A percentile compares a stretch with the other conserved stretches of the same genome.
phyloP scores from a whole-genome alignment of 2,888 invertebrate species.

The Epinotia brunnichana region DNA sequence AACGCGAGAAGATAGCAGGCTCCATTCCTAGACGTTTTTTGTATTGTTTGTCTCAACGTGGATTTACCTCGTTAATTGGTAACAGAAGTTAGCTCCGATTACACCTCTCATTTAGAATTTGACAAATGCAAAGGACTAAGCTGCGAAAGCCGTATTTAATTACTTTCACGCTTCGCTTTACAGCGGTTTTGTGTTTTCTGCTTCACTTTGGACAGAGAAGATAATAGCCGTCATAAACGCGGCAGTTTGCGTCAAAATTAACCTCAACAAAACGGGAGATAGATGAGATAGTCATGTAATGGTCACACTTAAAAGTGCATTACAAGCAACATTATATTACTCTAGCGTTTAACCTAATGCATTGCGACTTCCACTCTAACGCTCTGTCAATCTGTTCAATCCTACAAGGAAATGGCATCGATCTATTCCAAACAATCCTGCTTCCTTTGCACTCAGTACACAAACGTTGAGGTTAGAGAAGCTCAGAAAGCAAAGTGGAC shows the following conservation, averaged over 20 bases:
- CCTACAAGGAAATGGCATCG: conserved; percentile 41
- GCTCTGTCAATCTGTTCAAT: conserved; percentile 38
- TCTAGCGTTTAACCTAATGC: conserved; percentile 13
- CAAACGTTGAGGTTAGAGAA: conserved; percentile 15
- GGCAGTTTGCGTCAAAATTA: conserved; percentile 6
- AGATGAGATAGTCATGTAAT: conserved; percentile 32
- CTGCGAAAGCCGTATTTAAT: conserved; percentile 1
- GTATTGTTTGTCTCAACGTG: conserved; percentile 18
- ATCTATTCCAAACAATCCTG: conserved; percentile 41
- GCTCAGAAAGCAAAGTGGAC: conserved; percentile 25
- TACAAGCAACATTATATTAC: conserved; percentile 34
- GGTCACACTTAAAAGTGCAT: conserved; percentile 38
- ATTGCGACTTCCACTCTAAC: conserved; percentile 31
- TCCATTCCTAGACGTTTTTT: conserved; percentile 46
- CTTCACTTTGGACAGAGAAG: too few species aligned
- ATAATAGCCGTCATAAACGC: not conserved
- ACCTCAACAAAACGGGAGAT: conserved; percentile 26
- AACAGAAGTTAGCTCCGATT: conserved; percentile 12
- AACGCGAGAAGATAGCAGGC: conserved; percentile 54
- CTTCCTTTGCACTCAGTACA: conserved; percentile 18
- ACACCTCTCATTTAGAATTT: conserved; percentile 25
- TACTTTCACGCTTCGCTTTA: conserved; percentile 7
- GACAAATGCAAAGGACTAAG: conserved; percentile 12
- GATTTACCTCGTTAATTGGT: conserved; percentile 37
- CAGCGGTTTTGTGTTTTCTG: conserved; percentile 8